A percentile compares a stretch with the other conserved stretches of the same genome.
Conservation (phyloP, 2,113 vertebrate genomes). For the Uria aalge region DNA sequence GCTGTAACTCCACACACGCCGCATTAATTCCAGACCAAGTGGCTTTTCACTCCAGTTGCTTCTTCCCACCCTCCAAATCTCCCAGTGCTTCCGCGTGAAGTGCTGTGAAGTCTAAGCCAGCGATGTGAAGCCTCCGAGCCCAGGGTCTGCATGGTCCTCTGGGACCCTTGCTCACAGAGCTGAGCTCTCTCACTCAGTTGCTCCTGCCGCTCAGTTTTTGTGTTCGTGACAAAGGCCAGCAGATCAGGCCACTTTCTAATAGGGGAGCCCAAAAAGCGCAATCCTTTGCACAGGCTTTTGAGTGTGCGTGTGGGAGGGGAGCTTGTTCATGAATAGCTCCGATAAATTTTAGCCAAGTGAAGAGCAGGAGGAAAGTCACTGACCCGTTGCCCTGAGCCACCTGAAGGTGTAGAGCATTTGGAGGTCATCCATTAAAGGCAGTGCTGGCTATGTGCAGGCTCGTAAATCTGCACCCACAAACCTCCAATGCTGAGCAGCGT, state of each 20-base stretch:
- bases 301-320: background rate
- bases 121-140: background rate
- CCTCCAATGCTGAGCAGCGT: background rate
- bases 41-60: slow-evolving; percentile 17
- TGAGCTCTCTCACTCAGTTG: background rate
- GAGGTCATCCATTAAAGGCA: background rate
- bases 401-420: background rate
- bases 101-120: background rate
- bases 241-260: background rate
- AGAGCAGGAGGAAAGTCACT: background rate
- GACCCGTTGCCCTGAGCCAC: background rate
- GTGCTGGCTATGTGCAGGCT: background rate
- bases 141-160: accelerated
- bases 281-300: background rate
- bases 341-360: background rate
- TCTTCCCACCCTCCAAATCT: background rate
- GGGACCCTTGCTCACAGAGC: background rate
- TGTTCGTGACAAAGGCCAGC: background rate
- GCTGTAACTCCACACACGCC: background rate
- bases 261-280: background rate
- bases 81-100: background rate
- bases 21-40: background rate
- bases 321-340: background rate
- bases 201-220: background rate
- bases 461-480: background rate